Conservation (phyloP, 2,113 vertebrate species). For the Oncorhynchus kisutch region DNA sequence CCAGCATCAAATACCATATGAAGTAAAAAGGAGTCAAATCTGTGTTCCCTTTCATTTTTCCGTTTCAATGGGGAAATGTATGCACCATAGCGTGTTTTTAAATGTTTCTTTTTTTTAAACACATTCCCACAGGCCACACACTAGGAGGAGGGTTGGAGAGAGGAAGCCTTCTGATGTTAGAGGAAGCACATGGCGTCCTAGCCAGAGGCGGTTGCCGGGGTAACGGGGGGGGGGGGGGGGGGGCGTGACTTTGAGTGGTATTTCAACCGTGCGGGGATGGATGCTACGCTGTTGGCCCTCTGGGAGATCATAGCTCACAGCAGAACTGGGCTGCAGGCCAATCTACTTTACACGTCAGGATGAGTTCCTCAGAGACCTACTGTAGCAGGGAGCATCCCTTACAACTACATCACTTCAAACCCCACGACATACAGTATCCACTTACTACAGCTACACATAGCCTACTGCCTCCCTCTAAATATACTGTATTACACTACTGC, state of each 20-base stretch:
- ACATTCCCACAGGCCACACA: too few relatives aligned
- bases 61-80: background rate
- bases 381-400: conserved; percentile 11
- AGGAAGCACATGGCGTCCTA: background rate
- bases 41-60: background rate
- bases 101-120: too few relatives aligned
- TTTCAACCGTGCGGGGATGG: conserved; percentile 27
- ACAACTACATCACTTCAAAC: background rate
- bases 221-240: conserved; percentile 36
- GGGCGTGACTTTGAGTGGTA: conserved; percentile 27
- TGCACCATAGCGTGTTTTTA: background rate
- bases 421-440: too few relatives aligned
- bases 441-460: background rate
- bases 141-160: background rate
- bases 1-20: background rate
- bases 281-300: background rate
- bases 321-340: conserved; percentile 35
- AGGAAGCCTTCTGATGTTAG: conserved; percentile 7
- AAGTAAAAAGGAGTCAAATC: background rate
- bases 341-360: conserved; percentile 11
- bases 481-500: too few relatives aligned
- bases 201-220: conserved; percentile 51
- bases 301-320: conserved; percentile 8
- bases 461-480: background rate
- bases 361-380: conserved; percentile 25